A percentile compares a stretch with the other conserved stretches of the same genome.
Evolutionary conservation across 2,113 vertebrate species (phyloP).

Genomic region (Poeciliopsis occidentalis): DNA sequence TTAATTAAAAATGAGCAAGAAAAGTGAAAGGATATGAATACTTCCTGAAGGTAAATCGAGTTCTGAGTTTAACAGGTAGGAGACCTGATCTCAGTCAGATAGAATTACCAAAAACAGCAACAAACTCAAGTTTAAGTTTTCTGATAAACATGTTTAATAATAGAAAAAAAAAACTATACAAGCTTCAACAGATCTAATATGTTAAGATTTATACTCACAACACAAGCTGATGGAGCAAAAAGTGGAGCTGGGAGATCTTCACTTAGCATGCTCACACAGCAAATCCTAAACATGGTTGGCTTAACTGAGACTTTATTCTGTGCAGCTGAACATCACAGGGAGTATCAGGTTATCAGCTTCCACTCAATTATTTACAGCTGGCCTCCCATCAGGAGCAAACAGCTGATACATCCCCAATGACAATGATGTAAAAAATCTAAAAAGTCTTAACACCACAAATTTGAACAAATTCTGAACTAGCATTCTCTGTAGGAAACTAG

Average conservation of each 20-base stretch:
- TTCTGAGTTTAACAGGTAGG: no score
- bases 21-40: no score
- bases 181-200: not conserved
- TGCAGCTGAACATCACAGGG: not conserved
- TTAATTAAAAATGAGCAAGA: no score
- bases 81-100: no score
- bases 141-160: not conserved
- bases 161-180: not conserved
- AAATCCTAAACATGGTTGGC: not conserved
- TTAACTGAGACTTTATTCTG: not conserved
- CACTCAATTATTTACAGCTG: constrained; percentile 73
- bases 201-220: not conserved
- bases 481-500: not conserved
- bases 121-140: not conserved
- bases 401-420: not conserved
- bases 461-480: not conserved
- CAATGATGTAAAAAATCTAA: not conserved
- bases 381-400: constrained; percentile 25
- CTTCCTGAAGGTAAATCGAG: no score
- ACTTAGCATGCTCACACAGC: not conserved
- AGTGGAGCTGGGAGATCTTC: not conserved
- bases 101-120: not conserved
- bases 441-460: not conserved
- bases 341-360: constrained; percentile 59
- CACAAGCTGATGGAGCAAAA: not conserved